phyloP scores from a whole-genome alignment of 2,797 vertebrate species.

The Loris lydekkerianus region DNA sequence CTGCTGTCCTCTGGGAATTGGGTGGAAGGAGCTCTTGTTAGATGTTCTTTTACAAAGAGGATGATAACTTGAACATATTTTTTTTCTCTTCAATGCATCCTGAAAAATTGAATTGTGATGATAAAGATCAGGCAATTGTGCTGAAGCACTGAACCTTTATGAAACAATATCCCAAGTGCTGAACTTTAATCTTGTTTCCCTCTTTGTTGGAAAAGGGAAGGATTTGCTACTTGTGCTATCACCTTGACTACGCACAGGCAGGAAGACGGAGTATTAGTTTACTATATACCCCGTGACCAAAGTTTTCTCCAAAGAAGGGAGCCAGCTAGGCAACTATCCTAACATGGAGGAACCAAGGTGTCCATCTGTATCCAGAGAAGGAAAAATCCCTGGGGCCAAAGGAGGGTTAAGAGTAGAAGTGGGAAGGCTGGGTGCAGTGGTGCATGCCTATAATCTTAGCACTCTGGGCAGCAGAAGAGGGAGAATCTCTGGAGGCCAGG shows the following conservation, averaged over 20 bases:
- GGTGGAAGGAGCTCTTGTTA: constrained; percentile 13
- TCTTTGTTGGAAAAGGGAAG: constrained; percentile 60
- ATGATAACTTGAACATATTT: constrained; percentile 57
- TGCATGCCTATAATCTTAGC: neutral
- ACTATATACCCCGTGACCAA: neutral
- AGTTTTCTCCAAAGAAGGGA: neutral
- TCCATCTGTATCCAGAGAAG: neutral
- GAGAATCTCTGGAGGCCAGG: neutral
- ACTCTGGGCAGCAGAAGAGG: neutral
- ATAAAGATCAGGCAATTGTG: constrained; percentile 73
- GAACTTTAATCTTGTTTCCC: constrained; percentile 53
- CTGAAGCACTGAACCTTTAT: constrained; percentile 62
- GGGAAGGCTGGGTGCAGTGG: neutral
- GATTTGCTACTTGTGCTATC: neutral
- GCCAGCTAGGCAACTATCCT: neutral
- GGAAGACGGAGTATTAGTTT: neutral
- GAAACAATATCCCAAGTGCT: constrained; percentile 64
- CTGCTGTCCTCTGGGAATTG: neutral
- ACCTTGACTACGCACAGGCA: neutral
- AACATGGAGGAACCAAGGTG: neutral
- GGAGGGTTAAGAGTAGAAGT: neutral
- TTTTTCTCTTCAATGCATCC: constrained; percentile 51
- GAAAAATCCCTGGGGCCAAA: neutral
- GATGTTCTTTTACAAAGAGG: constrained; percentile 38
- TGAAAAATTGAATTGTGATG: constrained; percentile 71